Percentiles rank a stretch among this genome's conserved stretches.
Conservation (phyloP, 92 coral and sea anemone species). For the Scolanthus callimorphus region DNA sequence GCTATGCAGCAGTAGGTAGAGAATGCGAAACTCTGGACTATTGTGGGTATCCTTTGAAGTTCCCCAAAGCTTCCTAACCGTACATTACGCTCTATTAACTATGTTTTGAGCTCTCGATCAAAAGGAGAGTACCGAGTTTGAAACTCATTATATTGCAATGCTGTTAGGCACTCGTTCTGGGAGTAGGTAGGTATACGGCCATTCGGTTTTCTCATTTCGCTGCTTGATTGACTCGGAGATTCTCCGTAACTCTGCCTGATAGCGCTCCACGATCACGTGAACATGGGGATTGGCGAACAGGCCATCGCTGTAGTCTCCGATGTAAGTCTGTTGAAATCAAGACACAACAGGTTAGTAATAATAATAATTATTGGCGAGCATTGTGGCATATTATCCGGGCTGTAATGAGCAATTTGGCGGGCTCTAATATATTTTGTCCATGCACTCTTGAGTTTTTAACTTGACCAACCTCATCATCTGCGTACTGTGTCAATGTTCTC, state of each 20-base stretch:
- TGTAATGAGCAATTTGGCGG: too few species aligned
- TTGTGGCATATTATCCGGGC: too few species aligned
- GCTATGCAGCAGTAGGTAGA: too few species aligned
- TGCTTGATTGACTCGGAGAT: neutral
- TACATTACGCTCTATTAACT: too few species aligned
- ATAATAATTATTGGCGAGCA: too few species aligned
- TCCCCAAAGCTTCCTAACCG: too few species aligned
- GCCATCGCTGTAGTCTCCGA: neutral
- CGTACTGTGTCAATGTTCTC: constrained; percentile 47
- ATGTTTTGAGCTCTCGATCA: too few species aligned
- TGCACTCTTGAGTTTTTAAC: neutral
- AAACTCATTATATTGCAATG: constrained; percentile 4
- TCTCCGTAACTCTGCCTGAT: neutral
- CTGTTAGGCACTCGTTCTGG: neutral
- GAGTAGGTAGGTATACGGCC: neutral
- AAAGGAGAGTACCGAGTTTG: too few species aligned
- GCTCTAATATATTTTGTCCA: neutral
- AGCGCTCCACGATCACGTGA: neutral
- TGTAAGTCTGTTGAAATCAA: neutral
- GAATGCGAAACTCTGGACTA: too few species aligned
- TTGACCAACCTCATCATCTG: constrained; percentile 67
- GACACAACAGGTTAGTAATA: neutral
- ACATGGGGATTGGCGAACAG: neutral
- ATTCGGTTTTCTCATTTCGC: neutral
- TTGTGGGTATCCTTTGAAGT: too few species aligned